These are phyloP conservation scores for Diglossa cyanea DNA, from an alignment of 2,797 vertebrate genomes.

Conservation along the genomic window DNA sequence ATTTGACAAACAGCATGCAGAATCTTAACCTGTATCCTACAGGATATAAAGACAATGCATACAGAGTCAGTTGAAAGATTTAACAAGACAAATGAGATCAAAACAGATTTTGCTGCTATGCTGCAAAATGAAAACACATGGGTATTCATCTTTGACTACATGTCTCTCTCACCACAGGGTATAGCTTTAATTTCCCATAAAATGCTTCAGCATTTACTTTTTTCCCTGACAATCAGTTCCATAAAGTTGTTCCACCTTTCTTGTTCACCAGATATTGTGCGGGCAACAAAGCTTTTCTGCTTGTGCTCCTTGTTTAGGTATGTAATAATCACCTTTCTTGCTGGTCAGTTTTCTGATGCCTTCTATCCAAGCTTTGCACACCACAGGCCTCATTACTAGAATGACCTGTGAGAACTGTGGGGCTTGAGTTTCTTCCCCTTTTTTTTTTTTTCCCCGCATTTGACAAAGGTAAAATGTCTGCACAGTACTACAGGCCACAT, in stretches of 20 bases:
- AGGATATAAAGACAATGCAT: neutral
- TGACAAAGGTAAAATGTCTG: neutral
- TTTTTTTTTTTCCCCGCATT: neutral
- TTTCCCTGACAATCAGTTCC: neutral
- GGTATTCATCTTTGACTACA: neutral
- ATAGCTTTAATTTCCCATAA: neutral
- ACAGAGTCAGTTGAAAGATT: neutral
- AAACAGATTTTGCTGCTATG: neutral
- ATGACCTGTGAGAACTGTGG: neutral
- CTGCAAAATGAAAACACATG: neutral
- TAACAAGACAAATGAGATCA: neutral
- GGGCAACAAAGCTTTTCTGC: neutral
- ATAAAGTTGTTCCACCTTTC: neutral
- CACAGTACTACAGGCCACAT: neutral
- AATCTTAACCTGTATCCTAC: neutral
- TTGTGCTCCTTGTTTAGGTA: neutral
- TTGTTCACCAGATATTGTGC: neutral
- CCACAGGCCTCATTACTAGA: neutral
- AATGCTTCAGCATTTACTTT: neutral
- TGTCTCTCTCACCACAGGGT: neutral
- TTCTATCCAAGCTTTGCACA: neutral
- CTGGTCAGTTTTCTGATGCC: neutral
- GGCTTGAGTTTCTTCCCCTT: neutral
- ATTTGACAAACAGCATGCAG: neutral
- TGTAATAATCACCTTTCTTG: neutral